A percentile compares a stretch with the other conserved stretches of the same genome.
Conservation (phyloP, 2,113 vertebrate genomes). For the Tragelaphus buxtoni region DNA sequence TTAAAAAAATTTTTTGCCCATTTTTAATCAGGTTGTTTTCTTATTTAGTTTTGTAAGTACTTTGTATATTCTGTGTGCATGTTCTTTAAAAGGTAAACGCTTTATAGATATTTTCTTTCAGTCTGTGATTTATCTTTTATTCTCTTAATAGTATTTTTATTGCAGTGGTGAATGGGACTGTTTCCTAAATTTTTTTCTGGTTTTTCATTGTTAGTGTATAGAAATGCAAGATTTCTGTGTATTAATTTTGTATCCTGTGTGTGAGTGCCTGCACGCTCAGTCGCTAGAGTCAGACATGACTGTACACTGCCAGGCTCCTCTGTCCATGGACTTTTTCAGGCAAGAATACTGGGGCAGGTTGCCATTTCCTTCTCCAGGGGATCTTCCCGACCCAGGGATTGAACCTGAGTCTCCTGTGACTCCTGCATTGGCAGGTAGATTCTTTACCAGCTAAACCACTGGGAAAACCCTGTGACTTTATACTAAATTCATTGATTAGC, state of each 20-base stretch:
- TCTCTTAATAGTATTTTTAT: background rate
- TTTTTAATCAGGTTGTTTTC: background rate
- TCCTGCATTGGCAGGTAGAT: background rate
- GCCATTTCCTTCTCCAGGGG: background rate
- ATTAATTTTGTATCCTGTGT: background rate
- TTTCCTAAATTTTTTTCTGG: background rate
- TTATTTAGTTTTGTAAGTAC: slow-evolving; percentile 9
- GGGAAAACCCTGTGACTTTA: background rate
- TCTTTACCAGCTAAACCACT: background rate
- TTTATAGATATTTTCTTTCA: background rate
- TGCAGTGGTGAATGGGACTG: background rate
- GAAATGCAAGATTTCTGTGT: background rate
- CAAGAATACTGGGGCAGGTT: background rate
- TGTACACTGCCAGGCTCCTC: background rate
- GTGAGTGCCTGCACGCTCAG: background rate
- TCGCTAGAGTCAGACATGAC: no score
- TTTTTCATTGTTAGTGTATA: background rate
- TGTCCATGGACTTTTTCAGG: background rate
- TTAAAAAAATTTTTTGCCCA: background rate
- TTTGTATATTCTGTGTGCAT: background rate
- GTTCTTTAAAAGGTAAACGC: background rate
- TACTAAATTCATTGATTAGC: background rate
- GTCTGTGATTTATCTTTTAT: background rate
- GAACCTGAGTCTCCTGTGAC: background rate
- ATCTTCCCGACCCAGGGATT: background rate